These are phyloP conservation scores for Tipula confusa DNA, from an alignment of 2,888 invertebrate species.

Conservation along the genomic window DNA sequence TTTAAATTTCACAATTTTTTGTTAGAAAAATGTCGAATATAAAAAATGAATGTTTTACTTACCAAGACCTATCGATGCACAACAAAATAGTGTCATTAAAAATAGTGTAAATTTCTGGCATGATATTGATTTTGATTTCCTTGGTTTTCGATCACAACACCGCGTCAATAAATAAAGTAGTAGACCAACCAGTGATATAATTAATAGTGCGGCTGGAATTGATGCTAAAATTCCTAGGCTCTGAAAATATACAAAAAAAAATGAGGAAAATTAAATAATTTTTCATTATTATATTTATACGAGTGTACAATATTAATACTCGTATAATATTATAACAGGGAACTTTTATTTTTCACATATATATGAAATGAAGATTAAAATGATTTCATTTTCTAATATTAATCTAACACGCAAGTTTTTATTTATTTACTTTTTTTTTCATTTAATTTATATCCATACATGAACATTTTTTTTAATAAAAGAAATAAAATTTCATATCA, in stretches of 20 bases:
- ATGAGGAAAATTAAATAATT: neutral
- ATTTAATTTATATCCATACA: too few relatives aligned
- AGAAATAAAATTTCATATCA: neutral
- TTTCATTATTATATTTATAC: neutral
- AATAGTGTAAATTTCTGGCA: conserved; percentile 50
- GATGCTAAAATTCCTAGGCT: conserved; percentile 89
- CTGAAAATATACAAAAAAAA: conserved; percentile 54
- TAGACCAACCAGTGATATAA: conserved; percentile 81
- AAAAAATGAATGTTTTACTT: conserved; percentile 38
- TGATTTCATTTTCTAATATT: conserved; percentile 16
- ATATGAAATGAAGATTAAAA: neutral
- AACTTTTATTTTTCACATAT: neutral
- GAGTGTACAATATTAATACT: neutral
- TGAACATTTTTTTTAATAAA: neutral
- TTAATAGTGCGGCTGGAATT: conserved; percentile 87
- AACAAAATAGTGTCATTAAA: conserved; percentile 70
- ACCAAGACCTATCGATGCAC: conserved; percentile 82
- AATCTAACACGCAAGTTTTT: conserved; percentile 1
- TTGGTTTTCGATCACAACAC: conserved; percentile 91
- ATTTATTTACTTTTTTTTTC: too few relatives aligned
- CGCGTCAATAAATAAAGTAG: conserved; percentile 89
- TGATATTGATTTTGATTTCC: conserved; percentile 53
- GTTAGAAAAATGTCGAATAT: too few relatives aligned
- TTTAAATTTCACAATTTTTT: too few relatives aligned
- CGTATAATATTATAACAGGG: neutral